Percentiles rank a stretch among this genome's conserved stretches.
Conservation (phyloP, 2,113 vertebrate genomes). For the Ascaphus truei region DNA sequence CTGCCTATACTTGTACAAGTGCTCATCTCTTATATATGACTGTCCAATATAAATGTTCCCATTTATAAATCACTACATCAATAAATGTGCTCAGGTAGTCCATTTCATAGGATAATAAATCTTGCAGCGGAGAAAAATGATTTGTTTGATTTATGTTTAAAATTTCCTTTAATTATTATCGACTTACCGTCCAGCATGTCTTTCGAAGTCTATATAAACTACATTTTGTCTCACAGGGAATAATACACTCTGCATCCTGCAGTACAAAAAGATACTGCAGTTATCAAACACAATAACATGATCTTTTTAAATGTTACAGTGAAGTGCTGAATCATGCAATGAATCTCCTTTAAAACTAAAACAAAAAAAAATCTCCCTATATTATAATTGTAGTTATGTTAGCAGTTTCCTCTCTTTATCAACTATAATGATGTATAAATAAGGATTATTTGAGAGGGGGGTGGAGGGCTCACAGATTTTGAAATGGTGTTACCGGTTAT, state of each 20-base stretch:
- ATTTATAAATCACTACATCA: conserved; percentile 32
- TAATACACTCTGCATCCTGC: background rate
- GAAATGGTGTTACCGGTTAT: no score
- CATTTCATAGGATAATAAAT: conserved; percentile 18
- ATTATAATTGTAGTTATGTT: background rate
- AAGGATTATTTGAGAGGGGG: no score
- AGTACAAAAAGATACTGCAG: background rate
- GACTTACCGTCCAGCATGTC: conserved; percentile 5
- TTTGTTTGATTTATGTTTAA: conserved; percentile 33
- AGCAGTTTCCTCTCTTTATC: background rate
- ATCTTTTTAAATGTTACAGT: conserved; percentile 12
- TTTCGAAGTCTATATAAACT: conserved; percentile 9
- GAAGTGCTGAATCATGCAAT: background rate
- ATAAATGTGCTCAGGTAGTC: conserved; percentile 28
- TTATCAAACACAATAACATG: background rate
- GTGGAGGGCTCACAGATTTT: no score
- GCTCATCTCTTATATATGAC: conserved; percentile 19
- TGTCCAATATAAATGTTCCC: conserved; percentile 29
- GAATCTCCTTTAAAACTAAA: conserved; percentile 10
- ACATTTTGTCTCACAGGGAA: background rate
- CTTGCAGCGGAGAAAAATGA: conserved; percentile 4
- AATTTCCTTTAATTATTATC: conserved; percentile 28
- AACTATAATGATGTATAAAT: no score
- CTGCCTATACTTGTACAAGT: conserved; percentile 29
- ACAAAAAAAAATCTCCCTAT: background rate